Percentiles rank a stretch among this genome's conserved stretches.
Evolutionary conservation across 1,140 invertebrate species (phyloP).

Genomic region (Drosophila subobscura): DNA sequence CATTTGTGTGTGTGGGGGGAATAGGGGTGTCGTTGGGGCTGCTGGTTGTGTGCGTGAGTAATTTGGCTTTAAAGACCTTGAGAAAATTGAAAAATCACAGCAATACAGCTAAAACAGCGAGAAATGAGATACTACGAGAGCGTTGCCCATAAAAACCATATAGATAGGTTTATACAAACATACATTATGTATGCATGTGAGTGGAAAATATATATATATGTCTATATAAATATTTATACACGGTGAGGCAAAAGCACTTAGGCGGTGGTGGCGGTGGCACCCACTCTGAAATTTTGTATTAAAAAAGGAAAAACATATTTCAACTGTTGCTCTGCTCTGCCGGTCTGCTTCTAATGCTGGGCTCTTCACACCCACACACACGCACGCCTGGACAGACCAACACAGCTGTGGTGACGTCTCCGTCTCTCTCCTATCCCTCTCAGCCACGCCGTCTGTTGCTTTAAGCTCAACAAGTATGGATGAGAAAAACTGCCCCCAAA

Average conservation of each 20-base stretch:
- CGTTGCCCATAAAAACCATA: slow-evolving; percentile 71
- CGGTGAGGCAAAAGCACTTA: slow-evolving; percentile 68
- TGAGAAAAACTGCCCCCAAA: slow-evolving; percentile 16
- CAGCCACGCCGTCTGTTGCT: too few relatives aligned
- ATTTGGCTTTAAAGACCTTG: slow-evolving; percentile 70
- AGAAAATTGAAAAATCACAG: slow-evolving; percentile 71
- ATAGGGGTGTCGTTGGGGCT: too few relatives aligned
- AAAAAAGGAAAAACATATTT: slow-evolving; percentile 63
- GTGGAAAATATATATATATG: slow-evolving; percentile 15
- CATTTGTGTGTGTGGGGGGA: not conserved
- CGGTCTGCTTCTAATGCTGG: slow-evolving; percentile 46
- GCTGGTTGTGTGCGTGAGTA: slow-evolving; percentile 36
- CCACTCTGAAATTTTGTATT: slow-evolving; percentile 54
- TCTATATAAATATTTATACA: slow-evolving; percentile 71
- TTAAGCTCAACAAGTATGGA: slow-evolving; percentile 40
- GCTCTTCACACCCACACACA: slow-evolving; percentile 36
- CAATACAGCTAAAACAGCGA: slow-evolving; percentile 37
- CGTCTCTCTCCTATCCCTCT: slow-evolving; percentile 25
- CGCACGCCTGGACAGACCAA: slow-evolving; percentile 10
- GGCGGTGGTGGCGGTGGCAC: slow-evolving; percentile 53
- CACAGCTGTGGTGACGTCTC: slow-evolving; percentile 32
- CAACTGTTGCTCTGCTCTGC: slow-evolving; percentile 60
- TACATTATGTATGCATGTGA: not conserved
- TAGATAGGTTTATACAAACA: slow-evolving; percentile 46
- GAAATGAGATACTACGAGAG: slow-evolving; percentile 75